Conservation (phyloP, 1,140 invertebrate genomes). For the Dinothrombium tinctorium region DNA sequence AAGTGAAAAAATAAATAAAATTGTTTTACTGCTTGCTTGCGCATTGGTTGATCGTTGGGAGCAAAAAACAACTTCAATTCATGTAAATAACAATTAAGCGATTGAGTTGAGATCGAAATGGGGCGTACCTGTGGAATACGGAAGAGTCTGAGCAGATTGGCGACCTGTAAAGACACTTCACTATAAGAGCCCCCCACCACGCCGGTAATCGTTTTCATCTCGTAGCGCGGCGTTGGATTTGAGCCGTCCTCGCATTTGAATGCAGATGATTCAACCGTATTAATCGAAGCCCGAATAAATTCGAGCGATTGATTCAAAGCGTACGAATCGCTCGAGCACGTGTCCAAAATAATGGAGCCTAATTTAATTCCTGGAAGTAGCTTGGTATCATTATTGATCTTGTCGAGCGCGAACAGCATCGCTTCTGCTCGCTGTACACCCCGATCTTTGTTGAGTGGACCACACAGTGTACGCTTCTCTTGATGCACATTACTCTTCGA, state of each 20-base stretch:
- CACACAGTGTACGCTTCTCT: constrained; percentile 18
- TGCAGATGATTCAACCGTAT: constrained; percentile 32
- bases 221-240: constrained; percentile 25
- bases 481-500: no score
- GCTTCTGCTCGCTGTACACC: constrained; percentile 38
- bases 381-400: constrained; percentile 28
- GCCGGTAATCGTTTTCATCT: constrained; percentile 21
- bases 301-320: constrained; percentile 38
- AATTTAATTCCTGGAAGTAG: constrained; percentile 28
- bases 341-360: constrained; percentile 35
- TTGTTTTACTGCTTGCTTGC: no score
- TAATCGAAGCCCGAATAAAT: constrained; percentile 38
- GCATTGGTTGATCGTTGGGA: no score
- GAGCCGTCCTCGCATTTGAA: constrained; percentile 36
- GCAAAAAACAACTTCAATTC: no score
- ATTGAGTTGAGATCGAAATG: no score
- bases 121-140: constrained; percentile 73
- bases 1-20: no score
- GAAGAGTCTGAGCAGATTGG: constrained; percentile 74
- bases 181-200: constrained; percentile 81
- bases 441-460: constrained; percentile 23
- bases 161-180: constrained; percentile 73
- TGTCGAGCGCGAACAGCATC: constrained; percentile 36
- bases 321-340: constrained; percentile 35
- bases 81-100: no score